Evolutionary conservation across 1,140 invertebrate species (phyloP).

Genomic region (Ceratina calcarata): DNA sequence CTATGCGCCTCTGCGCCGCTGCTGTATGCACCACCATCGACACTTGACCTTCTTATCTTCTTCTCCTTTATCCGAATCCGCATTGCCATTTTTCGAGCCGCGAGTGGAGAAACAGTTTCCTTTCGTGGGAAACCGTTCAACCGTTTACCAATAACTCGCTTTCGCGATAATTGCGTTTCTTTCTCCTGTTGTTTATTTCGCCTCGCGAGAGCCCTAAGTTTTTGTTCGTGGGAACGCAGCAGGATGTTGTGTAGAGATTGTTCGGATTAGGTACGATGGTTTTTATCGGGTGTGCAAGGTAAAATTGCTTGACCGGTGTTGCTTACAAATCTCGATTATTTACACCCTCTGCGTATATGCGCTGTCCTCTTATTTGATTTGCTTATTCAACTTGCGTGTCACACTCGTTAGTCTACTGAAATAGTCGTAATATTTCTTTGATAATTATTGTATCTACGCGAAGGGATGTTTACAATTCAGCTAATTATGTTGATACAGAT

Average conservation of each 20-base stretch:
- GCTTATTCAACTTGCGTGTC: neutral
- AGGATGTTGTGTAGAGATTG: neutral
- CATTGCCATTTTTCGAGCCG: slow-evolving; percentile 23
- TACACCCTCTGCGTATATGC: neutral
- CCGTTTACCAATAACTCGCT: slow-evolving; percentile 25
- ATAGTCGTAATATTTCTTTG: neutral
- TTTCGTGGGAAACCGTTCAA: slow-evolving; percentile 15
- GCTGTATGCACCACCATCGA: slow-evolving; percentile 25
- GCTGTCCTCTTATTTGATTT: neutral
- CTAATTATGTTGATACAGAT: slow-evolving; percentile 14
- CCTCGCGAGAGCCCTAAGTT: neutral
- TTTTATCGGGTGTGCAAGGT: too few species aligned
- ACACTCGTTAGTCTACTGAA: too few species aligned
- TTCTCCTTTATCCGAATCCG: slow-evolving; percentile 19
- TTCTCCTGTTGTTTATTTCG: neutral
- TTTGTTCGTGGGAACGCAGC: neutral
- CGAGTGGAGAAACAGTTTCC: neutral
- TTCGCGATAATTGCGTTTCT: slow-evolving; percentile 19
- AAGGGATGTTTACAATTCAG: neutral
- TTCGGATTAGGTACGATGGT: too few species aligned
- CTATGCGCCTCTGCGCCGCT: neutral
- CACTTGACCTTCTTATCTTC: slow-evolving; percentile 47
- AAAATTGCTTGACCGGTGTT: too few species aligned
- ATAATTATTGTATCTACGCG: neutral
- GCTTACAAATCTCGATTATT: too few species aligned